A percentile compares a stretch with the other conserved stretches of the same genome.
Conservation (phyloP, 2,113 vertebrate genomes). For the Pomatorhinus ruficollis region DNA sequence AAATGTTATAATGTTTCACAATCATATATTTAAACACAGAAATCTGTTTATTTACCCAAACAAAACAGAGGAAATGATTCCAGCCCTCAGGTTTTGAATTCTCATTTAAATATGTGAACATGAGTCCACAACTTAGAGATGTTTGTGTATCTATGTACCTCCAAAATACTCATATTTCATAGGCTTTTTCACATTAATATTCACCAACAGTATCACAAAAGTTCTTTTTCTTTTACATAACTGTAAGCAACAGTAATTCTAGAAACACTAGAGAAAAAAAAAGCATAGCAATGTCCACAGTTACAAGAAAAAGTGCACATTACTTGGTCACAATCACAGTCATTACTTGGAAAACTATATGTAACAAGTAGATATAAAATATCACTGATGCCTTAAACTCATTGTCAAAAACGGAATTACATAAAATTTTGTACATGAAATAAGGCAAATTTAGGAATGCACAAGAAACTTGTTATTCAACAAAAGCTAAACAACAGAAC, state of each 20-base stretch:
- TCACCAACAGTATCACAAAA: conserved; percentile 92
- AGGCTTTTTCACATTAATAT: conserved; percentile 87
- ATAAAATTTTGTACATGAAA: conserved; percentile 83
- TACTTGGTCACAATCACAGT: conserved; percentile 90
- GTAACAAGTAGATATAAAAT: conserved; percentile 86
- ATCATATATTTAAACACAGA: conserved; percentile 80
- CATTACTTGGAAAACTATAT: conserved; percentile 86
- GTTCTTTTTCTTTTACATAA: conserved; percentile 78
- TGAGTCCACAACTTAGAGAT: conserved; percentile 78
- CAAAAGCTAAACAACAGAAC: conserved; percentile 79
- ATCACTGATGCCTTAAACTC: conserved; percentile 83
- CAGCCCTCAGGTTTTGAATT: conserved; percentile 82
- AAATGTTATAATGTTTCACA: conserved; percentile 66
- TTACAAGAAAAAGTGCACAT: conserved; percentile 90
- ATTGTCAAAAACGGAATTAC: conserved; percentile 81
- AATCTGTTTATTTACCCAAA: conserved; percentile 87
- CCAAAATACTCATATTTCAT: conserved; percentile 87
- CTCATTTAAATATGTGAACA: conserved; percentile 82
- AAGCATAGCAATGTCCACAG: conserved; percentile 89
- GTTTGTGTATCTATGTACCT: conserved; percentile 82
- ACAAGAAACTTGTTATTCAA: conserved; percentile 81
- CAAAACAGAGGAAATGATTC: conserved; percentile 83
- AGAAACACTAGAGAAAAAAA: conserved; percentile 86
- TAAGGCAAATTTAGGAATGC: conserved; percentile 88
- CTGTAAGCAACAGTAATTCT: conserved; percentile 86